Evolutionary conservation across 2,113 vertebrate species (phyloP).

Genomic region (Gallinago paraguaiae): DNA sequence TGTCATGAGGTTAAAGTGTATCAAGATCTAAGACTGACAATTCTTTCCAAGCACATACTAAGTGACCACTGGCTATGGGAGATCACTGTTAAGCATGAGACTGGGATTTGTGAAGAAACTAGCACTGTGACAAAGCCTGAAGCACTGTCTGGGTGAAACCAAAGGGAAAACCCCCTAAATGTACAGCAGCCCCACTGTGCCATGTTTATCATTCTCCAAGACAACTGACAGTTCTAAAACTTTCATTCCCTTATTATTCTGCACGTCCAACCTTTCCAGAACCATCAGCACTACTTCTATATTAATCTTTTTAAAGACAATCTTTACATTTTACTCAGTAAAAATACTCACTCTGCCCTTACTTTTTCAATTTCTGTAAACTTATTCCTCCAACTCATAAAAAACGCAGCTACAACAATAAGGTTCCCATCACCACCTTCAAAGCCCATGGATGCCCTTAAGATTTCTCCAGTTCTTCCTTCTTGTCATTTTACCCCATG

Average conservation of each 20-base stretch:
- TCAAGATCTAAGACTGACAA: neutral
- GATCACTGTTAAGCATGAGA: neutral
- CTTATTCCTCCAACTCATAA: neutral
- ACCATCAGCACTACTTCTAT: neutral
- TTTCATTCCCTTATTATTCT: neutral
- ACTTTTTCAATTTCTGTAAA: neutral
- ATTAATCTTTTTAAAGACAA: neutral
- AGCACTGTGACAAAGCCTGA: neutral
- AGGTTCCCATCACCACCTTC: neutral
- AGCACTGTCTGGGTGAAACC: neutral
- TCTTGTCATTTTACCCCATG: neutral
- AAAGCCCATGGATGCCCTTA: neutral
- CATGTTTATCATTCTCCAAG: neutral
- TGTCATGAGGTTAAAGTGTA: neutral
- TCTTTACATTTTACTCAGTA: neutral
- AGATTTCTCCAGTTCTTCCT: neutral
- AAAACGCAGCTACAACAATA: neutral
- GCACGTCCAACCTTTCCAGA: neutral
- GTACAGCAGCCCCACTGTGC: neutral
- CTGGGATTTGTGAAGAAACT: neutral
- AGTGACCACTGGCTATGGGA: neutral
- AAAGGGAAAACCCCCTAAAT: neutral
- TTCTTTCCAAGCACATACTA: neutral
- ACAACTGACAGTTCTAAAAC: neutral
- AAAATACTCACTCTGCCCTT: neutral